Evolutionary conservation across 2,888 invertebrate genomes (phyloP).

Genomic region (Corbicula japonica): DNA sequence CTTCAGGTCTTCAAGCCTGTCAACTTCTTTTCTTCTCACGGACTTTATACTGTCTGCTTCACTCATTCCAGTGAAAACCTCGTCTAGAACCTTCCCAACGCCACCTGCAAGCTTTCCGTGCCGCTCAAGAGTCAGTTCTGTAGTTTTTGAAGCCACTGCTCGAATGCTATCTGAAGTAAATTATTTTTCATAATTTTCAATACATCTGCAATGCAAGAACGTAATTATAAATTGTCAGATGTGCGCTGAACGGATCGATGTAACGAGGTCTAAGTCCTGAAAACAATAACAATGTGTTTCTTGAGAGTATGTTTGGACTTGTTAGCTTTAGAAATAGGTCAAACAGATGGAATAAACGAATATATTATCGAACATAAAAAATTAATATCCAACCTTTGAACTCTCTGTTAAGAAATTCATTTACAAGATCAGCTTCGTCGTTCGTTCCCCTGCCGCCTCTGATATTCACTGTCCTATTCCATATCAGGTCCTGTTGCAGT

Average conservation of each 20-base stretch:
- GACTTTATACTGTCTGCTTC: too few species aligned
- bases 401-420: constrained; percentile 38
- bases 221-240: too few species aligned
- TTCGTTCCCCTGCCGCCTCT: constrained; percentile 21
- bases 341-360: neutral
- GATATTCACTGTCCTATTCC: constrained; percentile 38
- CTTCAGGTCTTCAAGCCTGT: too few species aligned
- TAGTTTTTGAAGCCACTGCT: neutral
- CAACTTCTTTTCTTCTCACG: too few species aligned
- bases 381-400: constrained; percentile 27
- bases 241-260: neutral
- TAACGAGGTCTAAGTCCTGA: neutral
- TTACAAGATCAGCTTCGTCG: constrained; percentile 18
- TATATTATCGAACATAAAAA: neutral
- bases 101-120: neutral
- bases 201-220: too few species aligned
- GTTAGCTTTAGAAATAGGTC: neutral
- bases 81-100: too few species aligned
- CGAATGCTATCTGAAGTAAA: constrained; percentile 1
- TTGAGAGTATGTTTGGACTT: neutral
- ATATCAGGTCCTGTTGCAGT: constrained; percentile 17
- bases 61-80: too few species aligned
- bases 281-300: neutral
- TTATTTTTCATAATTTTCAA: too few species aligned
- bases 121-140: neutral